Evolutionary conservation across 2,113 vertebrate species (phyloP).

Genomic region (Anas platyrhynchos): DNA sequence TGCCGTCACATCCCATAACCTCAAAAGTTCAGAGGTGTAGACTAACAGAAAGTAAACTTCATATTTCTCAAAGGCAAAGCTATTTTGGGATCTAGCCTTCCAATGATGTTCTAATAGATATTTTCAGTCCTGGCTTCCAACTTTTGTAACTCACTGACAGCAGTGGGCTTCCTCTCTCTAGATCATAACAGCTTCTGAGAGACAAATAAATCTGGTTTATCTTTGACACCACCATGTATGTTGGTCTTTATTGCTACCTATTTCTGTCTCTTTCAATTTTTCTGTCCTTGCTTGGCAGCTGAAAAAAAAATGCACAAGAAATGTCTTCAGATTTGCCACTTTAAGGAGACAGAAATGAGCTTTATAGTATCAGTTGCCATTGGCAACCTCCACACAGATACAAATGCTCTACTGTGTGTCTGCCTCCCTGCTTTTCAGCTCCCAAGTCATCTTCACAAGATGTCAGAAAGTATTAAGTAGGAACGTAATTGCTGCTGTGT

Average conservation of each 20-base stretch:
- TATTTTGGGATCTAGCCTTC: neutral
- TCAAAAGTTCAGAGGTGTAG: neutral
- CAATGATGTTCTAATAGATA: neutral
- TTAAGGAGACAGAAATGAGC: neutral
- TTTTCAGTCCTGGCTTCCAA: constrained; percentile 32
- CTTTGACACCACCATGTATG: neutral
- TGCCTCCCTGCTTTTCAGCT: neutral
- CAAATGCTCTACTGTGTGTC: neutral
- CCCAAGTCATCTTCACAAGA: neutral
- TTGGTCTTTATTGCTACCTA: neutral
- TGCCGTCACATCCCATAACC: neutral
- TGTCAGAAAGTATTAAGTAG: neutral
- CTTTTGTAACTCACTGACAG: neutral
- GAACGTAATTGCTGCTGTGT: neutral
- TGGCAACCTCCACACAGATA: neutral
- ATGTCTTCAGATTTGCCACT: neutral
- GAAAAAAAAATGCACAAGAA: neutral
- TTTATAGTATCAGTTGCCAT: neutral
- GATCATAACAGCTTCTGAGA: neutral
- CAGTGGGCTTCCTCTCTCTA: constrained; percentile 11
- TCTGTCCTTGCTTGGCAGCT: neutral
- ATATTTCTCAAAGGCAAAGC: constrained; percentile 4
- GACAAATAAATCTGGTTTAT: neutral
- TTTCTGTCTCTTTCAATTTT: neutral
- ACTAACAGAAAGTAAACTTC: neutral